Conservation (phyloP, 2,888 invertebrate genomes). For the Pyralis farinalis region DNA sequence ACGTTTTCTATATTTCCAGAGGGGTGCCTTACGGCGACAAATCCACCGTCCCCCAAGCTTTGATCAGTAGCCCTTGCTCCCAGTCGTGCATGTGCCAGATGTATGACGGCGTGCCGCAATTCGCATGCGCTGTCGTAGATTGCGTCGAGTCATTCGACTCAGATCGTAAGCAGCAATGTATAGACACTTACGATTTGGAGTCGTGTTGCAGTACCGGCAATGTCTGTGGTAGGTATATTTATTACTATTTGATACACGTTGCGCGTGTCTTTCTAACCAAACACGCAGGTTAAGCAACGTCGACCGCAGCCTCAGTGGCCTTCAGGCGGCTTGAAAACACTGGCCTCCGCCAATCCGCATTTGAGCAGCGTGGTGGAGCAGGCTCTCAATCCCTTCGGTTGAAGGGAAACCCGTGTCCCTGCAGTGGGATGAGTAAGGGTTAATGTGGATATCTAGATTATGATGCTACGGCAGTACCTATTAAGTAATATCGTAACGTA, state of each 20-base stretch:
- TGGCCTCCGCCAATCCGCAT: too few species aligned
- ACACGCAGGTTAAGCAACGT: too few species aligned
- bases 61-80: constrained; percentile 59
- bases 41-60: constrained; percentile 46
- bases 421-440: too few species aligned
- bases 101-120: constrained; percentile 37
- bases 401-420: too few species aligned
- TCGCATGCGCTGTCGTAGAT: constrained; percentile 68
- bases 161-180: constrained; percentile 53
- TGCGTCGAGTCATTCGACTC: constrained; percentile 57
- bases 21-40: constrained; percentile 49
- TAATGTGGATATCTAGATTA: too few species aligned
- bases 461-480: too few species aligned
- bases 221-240: constrained; percentile 54
- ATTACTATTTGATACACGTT: constrained; percentile 2
- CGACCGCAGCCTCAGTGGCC: too few species aligned
- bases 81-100: constrained; percentile 56
- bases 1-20: constrained; percentile 35
- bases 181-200: constrained; percentile 53
- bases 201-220: constrained; percentile 59
- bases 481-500: too few species aligned
- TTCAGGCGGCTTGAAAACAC: too few species aligned
- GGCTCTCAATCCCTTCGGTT: too few species aligned
- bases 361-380: too few species aligned
- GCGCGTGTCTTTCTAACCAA: too few species aligned